These are phyloP conservation scores for Muraenolepis orangiensis DNA, from an alignment of 2,797 vertebrate genomes.

Conservation along the genomic window DNA sequence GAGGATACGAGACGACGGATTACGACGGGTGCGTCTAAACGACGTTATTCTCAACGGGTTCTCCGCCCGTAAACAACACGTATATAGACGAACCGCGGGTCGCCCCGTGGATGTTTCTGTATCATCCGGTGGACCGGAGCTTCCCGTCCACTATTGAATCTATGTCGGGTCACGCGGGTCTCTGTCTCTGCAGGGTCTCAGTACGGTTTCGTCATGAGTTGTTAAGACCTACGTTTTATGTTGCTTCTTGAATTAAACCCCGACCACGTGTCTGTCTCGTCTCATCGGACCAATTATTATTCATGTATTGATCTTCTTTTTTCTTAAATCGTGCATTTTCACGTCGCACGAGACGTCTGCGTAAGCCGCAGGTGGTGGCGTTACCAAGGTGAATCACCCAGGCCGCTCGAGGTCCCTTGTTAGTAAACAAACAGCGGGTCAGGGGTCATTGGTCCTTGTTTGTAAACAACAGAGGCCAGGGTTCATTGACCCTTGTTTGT, in stretches of 20 bases:
- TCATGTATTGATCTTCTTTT: no score
- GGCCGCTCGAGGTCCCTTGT: slow-evolving; percentile 60
- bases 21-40: not conserved
- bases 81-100: slow-evolving; percentile 27
- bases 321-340: not conserved
- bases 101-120: slow-evolving; percentile 2
- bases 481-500: not conserved
- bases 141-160: slow-evolving; percentile 49
- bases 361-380: slow-evolving; percentile 29
- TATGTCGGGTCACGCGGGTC: slow-evolving; percentile 44
- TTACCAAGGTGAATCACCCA: slow-evolving; percentile 45
- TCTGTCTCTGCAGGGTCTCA: slow-evolving; percentile 57
- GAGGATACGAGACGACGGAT: not conserved
- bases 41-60: not conserved
- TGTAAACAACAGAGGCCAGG: slow-evolving; percentile 66
- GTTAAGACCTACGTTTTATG: not conserved
- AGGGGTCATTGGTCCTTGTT: slow-evolving; percentile 59
- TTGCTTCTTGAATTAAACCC: not conserved
- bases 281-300: not conserved
- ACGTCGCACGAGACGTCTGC: not conserved
- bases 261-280: not conserved
- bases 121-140: slow-evolving; percentile 10
- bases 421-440: slow-evolving; percentile 71
- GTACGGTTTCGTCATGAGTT: not conserved
- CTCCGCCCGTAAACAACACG: not conserved